A percentile compares a stretch with the other conserved stretches of the same genome.
Conservation (phyloP, 2,113 vertebrate genomes). For the Ochotona curzoniae region DNA sequence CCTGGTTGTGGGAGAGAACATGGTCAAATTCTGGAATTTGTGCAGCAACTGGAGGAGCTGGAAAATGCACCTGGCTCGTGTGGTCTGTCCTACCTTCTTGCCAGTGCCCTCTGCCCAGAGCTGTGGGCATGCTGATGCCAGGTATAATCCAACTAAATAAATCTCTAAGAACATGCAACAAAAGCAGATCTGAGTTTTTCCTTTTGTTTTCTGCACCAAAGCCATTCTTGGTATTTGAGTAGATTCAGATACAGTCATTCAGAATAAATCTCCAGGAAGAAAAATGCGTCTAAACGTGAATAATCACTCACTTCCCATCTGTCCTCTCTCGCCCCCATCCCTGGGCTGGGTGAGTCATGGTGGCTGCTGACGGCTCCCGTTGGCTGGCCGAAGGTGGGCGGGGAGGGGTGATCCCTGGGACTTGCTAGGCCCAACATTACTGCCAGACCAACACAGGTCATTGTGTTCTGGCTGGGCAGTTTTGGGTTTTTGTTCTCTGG, state of each 20-base stretch:
- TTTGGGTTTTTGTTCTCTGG: constrained; percentile 41
- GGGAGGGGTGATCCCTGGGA: background rate
- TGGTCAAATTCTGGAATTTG: constrained; percentile 53
- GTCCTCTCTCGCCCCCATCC: background rate
- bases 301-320: constrained; percentile 27
- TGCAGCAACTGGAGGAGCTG: background rate
- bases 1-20: background rate
- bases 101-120: background rate
- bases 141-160: constrained; percentile 32
- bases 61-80: constrained; percentile 16
- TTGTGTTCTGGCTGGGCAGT: background rate
- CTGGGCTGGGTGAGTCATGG: constrained; percentile 32
- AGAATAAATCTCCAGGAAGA: constrained; percentile 73
- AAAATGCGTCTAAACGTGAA: constrained; percentile 3
- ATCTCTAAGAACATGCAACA: constrained; percentile 40
- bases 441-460: background rate
- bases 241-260: constrained; percentile 62
- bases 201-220: constrained; percentile 70
- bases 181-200: constrained; percentile 11
- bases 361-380: constrained; percentile 13
- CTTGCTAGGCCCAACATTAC: background rate
- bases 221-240: constrained; percentile 26
- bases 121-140: background rate
- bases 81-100: constrained; percentile 29
- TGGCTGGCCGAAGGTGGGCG: background rate